Base-by-base conservation (phyloP, 2,113 vertebrate species). In the Sander lucioperca region DNA sequence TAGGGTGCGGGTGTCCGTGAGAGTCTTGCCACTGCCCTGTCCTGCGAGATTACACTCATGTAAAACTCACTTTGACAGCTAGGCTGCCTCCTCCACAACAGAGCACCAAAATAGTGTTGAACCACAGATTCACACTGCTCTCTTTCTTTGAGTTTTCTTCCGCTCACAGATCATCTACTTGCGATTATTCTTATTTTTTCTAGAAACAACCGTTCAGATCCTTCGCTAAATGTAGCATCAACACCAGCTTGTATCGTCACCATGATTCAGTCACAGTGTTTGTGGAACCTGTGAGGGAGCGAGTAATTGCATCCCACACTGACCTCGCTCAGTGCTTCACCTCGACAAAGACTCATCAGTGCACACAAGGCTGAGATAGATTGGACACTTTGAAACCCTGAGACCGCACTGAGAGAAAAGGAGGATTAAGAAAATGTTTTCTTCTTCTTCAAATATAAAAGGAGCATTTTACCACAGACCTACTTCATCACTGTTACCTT, bases 1-100 rank as follows among this genome's bases (percentile, higher is more conserved):
- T 88, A 90, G 88, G 48, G 89, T 18, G 91, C 82, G 84, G 82
- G 88, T 85, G 88, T 90, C 90, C 21, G 87, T 86, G 91, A 90
- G 88, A 90, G 84, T 90, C 86, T 74, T 50, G 58, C 89, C 82
- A 59, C 85, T 67, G 89, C 79, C 72, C 80, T 82, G 86, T 91
- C 93, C 86, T 79, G 67, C 0, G 83, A 86, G 87, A 93, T 93
- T 89, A 91, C 56, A 1, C 85, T 87, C 86, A 90, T 27, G 54
- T n/a, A 82, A 63, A 86, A 61, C 56, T 66, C 53, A 62, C 77
- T 88, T 19, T 63, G 88, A 91, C 91, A 93, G 92, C 81, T 85
- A 88, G 74, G 84, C 75, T 48, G 71, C 86, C 90, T 69, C 79
- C 66, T 86, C 64, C 19, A 7, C 75, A 77, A 57, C 77, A 25